These are phyloP conservation scores for Phocides pigmalion DNA, from an alignment of 1,140 invertebrate species.

Conservation along the genomic window DNA sequence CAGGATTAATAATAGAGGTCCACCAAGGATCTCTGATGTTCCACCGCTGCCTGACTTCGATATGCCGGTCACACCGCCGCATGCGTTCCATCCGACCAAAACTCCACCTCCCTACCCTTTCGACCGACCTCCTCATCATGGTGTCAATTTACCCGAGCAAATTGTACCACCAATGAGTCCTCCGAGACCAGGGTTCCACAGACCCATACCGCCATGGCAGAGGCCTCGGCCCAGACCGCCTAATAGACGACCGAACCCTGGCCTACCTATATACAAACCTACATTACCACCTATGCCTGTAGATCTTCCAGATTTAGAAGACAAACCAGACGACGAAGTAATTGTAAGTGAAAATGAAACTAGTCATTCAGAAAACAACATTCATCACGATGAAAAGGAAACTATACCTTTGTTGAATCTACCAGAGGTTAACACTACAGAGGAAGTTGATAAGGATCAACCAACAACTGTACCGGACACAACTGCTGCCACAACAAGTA, in stretches of 20 bases:
- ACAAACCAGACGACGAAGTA: constrained; percentile 53
- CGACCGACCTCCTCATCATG: constrained; percentile 86
- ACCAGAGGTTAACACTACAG: constrained; percentile 48
- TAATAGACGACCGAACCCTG: constrained; percentile 77
- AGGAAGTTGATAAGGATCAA: constrained; percentile 49
- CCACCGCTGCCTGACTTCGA: constrained; percentile 89
- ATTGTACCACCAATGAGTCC: constrained; percentile 87
- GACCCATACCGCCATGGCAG: constrained; percentile 86
- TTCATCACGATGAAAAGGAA: constrained; percentile 57
- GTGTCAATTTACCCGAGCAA: constrained; percentile 90
- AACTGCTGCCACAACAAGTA: constrained; percentile 43
- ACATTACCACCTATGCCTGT: constrained; percentile 55
- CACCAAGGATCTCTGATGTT: constrained; percentile 91
- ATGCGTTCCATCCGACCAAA: constrained; percentile 73
- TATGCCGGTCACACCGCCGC: constrained; percentile 71
- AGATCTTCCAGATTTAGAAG: constrained; percentile 56
- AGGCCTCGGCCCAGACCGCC: constrained; percentile 81
- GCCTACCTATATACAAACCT: constrained; percentile 77
- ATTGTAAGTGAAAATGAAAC: constrained; percentile 63
- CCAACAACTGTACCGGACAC: constrained; percentile 44
- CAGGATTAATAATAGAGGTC: constrained; percentile 95
- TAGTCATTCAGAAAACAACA: constrained; percentile 63
- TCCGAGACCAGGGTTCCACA: constrained; percentile 83
- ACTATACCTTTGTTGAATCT: constrained; percentile 30
- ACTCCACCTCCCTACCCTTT: constrained; percentile 88